These are phyloP conservation scores for Paraplagusia blochii DNA, from an alignment of 2,113 vertebrate genomes.

Conservation along the genomic window DNA sequence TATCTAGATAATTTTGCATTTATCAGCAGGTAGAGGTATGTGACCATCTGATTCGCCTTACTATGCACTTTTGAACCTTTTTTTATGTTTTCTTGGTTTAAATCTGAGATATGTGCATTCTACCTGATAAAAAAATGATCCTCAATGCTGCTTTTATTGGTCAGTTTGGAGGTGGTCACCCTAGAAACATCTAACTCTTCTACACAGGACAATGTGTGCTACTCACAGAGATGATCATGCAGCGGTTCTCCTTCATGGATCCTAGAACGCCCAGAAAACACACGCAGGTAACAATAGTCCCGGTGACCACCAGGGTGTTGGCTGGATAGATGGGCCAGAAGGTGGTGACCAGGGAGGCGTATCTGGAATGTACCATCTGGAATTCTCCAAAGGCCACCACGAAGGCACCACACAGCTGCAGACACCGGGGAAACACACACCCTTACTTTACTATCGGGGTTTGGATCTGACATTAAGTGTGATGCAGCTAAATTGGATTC, in stretches of 20 bases:
- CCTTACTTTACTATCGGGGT: no score
- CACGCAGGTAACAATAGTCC: conserved; percentile 78
- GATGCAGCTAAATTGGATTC: no score
- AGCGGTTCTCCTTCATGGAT: conserved; percentile 80
- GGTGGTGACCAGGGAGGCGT: conserved; percentile 60
- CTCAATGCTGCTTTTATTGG: no score
- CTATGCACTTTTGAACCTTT: no score
- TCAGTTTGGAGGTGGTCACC: no score
- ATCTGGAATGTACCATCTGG: conserved; percentile 69
- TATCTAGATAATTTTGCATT: not conserved
- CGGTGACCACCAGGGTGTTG: conserved; percentile 76
- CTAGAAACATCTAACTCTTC: no score
- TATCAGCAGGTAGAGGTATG: not conserved
- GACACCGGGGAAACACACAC: not conserved
- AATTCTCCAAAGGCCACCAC: conserved; percentile 62
- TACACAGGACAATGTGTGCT: no score
- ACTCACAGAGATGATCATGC: conserved; percentile 79
- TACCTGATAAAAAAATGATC: no score
- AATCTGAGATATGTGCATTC: no score
- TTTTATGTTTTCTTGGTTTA: no score
- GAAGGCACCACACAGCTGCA: conserved; percentile 76
- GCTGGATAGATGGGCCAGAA: conserved; percentile 74
- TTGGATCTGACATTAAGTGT: no score
- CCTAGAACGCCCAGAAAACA: conserved; percentile 80
- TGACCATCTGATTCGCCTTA: no score